Base-by-base conservation (phyloP, 2,797 vertebrate species). In the Triplophysa yarkandensis region DNA sequence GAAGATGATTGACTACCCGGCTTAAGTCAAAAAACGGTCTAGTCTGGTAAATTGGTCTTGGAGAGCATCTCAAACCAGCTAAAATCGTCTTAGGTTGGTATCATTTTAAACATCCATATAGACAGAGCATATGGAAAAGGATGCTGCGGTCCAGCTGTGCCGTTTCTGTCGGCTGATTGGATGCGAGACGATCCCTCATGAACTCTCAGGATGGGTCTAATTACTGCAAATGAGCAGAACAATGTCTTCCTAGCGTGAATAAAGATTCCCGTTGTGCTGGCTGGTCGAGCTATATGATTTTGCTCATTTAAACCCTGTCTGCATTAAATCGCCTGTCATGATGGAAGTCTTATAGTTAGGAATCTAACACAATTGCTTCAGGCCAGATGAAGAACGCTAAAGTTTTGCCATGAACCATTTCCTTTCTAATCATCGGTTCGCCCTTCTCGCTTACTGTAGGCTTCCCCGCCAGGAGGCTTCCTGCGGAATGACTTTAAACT, bases 181-280 rank as follows among this genome's bases (percentile, higher is more conserved):
- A 34, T 41, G 84, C 73, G 85, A 90, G 87, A 90, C 88, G 88
- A 36, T 89, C 86, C 87, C 87, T 89, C 87, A 91, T 94, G 95
- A 94, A 94, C 93, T 93, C 92, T 89, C 88, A 93, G 89, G 93
- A 93, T 92, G 92, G 90, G 92, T 91, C 92, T 94, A 94, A 95
- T 95, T 95, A 94, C 89, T 91, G 89, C 90, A 93, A 94, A 95
- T 96, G 96, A 95, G 94, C 93, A 88, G 76, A 87, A 69, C 81
- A 74, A 80, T 79, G 83, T 81, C 81, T 71, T 3, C 83, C 87
- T 87, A 84, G 85, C 81, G 87, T 83, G 86, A 85, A 87, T 85
- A 88, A 80, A 85, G 83, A 83, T 30, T 48, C 52, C 25, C 58
- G 68, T 43, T 44, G 72, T 64, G 61, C 39, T 1, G 44, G 13